Base-by-base conservation (phyloP, 2,888 invertebrate genomes). In the Tachystola acroxantha region DNA sequence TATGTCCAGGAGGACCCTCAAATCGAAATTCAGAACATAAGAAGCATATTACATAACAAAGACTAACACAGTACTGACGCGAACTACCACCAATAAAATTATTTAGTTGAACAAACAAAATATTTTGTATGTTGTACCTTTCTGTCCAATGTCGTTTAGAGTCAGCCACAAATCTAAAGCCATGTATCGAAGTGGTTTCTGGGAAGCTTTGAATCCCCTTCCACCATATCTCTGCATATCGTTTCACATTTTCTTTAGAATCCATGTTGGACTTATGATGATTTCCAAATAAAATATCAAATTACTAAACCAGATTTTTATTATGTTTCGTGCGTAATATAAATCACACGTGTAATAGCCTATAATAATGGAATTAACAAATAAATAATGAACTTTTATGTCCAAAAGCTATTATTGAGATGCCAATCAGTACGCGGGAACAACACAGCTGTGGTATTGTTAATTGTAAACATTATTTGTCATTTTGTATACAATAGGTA, bases 131-230 rank as follows among this genome's bases (percentile, higher is more conserved):
- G n/a, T n/a, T n/a, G n/a, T 67, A 91, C 91, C 90, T 88, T 73
- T 91, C 91, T 0, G 85, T 75, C 91, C 91, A 91, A 64, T 90
- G 91, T 37, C 89, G 71, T 28, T 84, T 86, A n/a, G 76, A 67
- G 57, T 91, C 90, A 2, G 88, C 90, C 35, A 92, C 85, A 56
- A 89, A 92, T 52, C 86, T 81, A 47, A 90, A 88, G 2, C 92
- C 92, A 59, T 92, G 92, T 40, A 92, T 88, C 3, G 90, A 89
- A 2, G 89, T 88, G 0, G 77, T 79, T n/a, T 79, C 62, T 0
- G 86, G 86, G 26, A 86, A 57, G 43, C 75, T 79, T 49, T 80
- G 84, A 25, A 86, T 84, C 1, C 81, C 82, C 12, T 71, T 64
- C 85, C 82, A 85, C 86, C 86, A 86, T 49, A 84, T 80, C 43